These are phyloP conservation scores for Creontiades dilutus DNA, from an alignment of 2,888 invertebrate species.

Conservation along the genomic window DNA sequence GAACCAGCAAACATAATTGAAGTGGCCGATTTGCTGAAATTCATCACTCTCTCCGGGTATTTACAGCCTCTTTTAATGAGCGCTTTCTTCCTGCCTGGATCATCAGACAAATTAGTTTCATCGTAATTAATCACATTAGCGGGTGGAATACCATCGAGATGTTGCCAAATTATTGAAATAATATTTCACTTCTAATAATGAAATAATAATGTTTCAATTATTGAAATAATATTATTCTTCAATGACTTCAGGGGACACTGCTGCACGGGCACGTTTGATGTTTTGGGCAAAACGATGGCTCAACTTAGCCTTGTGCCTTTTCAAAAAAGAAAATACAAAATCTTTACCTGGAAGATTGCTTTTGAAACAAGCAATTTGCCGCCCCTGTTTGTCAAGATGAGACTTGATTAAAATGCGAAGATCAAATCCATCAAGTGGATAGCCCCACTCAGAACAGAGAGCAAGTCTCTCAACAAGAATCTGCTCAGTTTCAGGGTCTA, in stretches of 20 bases:
- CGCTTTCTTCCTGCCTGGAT: slow-evolving; percentile 69
- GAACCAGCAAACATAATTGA: slow-evolving; percentile 74
- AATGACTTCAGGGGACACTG: background rate
- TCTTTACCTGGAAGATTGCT: background rate
- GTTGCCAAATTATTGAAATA: background rate
- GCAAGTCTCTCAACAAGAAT: background rate
- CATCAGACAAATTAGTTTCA: slow-evolving; percentile 72
- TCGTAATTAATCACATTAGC: slow-evolving; percentile 71
- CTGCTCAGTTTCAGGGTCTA: background rate
- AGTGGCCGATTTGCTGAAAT: slow-evolving; percentile 72
- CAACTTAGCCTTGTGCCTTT: background rate
- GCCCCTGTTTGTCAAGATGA: background rate
- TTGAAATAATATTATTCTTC: background rate
- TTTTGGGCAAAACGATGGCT: background rate
- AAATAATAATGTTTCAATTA: no score
- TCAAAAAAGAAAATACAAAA: background rate
- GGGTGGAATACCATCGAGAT: background rate
- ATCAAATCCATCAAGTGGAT: background rate
- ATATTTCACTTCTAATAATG: background rate
- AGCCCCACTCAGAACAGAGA: slow-evolving; percentile 30
- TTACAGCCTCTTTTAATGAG: slow-evolving; percentile 74
- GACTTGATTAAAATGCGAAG: background rate
- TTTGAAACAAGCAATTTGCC: background rate
- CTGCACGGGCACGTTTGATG: background rate
- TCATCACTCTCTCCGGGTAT: slow-evolving; percentile 75